Conservation (phyloP, 2,888 invertebrate genomes). For the Caradrina clavipalpis region DNA sequence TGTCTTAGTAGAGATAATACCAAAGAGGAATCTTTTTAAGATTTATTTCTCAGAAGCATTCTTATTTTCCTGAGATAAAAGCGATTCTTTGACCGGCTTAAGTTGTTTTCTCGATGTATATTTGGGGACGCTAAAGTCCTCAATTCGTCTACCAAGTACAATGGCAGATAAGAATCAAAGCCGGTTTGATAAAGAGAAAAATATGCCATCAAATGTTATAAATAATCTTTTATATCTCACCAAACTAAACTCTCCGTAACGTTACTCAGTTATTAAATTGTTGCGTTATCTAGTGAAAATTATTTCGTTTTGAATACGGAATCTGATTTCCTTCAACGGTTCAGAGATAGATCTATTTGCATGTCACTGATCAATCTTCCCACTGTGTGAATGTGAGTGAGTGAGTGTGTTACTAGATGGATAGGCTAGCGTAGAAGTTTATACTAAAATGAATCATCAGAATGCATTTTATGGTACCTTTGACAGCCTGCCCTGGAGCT, state of each 20-base stretch:
- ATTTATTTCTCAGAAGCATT: neutral
- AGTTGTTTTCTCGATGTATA: neutral
- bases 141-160: slow-evolving; percentile 10
- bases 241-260: neutral
- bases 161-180: slow-evolving; percentile 31
- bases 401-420: neutral
- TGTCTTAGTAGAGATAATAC: neutral
- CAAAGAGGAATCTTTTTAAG: neutral
- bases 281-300: neutral
- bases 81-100: slow-evolving; percentile 5
- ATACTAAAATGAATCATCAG: slow-evolving; percentile 66
- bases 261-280: neutral
- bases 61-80: neutral
- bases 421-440: slow-evolving; percentile 23
- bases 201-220: neutral
- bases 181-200: slow-evolving; percentile 16
- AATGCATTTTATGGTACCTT: slow-evolving; percentile 74
- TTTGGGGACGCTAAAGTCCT: neutral
- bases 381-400: slow-evolving; percentile 8
- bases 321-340: slow-evolving; percentile 1
- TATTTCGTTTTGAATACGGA: neutral
- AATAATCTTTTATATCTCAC: neutral
- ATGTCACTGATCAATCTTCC: slow-evolving; percentile 33
- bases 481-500: slow-evolving; percentile 71
- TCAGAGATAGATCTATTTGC: neutral